Conservation (phyloP, 2,113 vertebrate species). For the Lepisosteus osseus region DNA sequence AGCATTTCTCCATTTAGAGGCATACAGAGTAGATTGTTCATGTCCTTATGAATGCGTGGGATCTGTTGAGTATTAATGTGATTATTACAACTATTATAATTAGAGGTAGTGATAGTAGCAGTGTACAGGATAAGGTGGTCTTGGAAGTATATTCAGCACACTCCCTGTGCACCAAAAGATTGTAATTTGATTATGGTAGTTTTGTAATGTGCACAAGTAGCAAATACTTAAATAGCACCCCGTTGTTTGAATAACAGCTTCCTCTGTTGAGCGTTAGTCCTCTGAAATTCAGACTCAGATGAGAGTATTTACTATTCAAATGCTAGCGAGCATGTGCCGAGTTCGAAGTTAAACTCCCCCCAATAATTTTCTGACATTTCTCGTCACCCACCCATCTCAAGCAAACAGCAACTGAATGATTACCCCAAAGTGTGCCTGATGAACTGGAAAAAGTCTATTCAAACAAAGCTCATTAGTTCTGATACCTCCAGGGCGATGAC, state of each 20-base stretch:
- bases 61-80: too few species aligned
- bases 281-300: background rate
- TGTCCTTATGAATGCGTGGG: too few species aligned
- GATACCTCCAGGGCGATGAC: constrained; percentile 83
- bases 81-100: too few species aligned
- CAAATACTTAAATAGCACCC: background rate
- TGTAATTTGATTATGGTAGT: too few species aligned
- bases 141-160: too few species aligned
- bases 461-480: constrained; percentile 88
- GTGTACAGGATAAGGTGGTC: too few species aligned
- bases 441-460: constrained; percentile 90
- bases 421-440: constrained; percentile 87
- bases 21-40: too few species aligned
- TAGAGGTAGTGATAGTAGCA: too few species aligned
- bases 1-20: too few species aligned
- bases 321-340: background rate
- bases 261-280: too few species aligned
- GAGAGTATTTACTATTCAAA: constrained; percentile 5
- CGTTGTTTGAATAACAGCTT: too few species aligned
- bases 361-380: constrained; percentile 70
- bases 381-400: constrained; percentile 72
- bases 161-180: too few species aligned
- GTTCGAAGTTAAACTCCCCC: background rate
- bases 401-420: constrained; percentile 83
- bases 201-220: background rate